phyloP scores from a whole-genome alignment of 2,113 vertebrate species.

The Megaceryle maxima region DNA sequence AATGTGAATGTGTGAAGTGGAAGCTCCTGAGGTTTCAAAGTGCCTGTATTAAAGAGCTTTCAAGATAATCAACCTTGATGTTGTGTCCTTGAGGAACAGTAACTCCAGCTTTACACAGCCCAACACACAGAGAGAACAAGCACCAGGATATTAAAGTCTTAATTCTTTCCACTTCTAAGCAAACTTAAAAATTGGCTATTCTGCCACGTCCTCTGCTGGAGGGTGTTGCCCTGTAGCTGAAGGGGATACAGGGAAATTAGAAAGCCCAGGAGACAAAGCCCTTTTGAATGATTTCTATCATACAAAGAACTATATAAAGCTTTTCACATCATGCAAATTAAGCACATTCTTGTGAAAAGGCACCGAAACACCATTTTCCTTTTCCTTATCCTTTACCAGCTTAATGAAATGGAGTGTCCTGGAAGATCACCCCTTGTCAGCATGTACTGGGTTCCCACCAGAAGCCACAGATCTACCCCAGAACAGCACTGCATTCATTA shows the following conservation, averaged over 20 bases:
- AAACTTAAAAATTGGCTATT: not conserved
- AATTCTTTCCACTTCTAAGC: not conserved
- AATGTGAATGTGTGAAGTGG: not conserved
- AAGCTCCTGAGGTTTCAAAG: not conserved
- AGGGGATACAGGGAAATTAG: not conserved
- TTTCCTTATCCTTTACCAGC: not conserved
- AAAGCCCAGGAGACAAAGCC: not conserved
- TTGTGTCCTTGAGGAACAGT: not conserved
- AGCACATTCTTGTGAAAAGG: not conserved
- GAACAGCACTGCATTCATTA: not conserved
- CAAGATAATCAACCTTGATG: not conserved
- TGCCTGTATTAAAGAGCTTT: not conserved
- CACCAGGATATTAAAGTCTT: not conserved
- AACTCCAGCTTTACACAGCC: not conserved
- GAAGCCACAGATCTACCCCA: not conserved
- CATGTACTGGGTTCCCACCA: not conserved
- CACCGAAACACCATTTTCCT: not conserved
- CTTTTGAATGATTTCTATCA: not conserved
- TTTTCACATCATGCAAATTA: not conserved
- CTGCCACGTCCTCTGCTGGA: not conserved
- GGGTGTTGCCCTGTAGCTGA: not conserved
- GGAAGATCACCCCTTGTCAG: not conserved
- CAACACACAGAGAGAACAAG: fast-evolving
- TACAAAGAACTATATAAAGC: not conserved
- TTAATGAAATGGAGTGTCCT: not conserved